Conservation (phyloP, 2,113 vertebrate species). For the Mirza zaza region DNA sequence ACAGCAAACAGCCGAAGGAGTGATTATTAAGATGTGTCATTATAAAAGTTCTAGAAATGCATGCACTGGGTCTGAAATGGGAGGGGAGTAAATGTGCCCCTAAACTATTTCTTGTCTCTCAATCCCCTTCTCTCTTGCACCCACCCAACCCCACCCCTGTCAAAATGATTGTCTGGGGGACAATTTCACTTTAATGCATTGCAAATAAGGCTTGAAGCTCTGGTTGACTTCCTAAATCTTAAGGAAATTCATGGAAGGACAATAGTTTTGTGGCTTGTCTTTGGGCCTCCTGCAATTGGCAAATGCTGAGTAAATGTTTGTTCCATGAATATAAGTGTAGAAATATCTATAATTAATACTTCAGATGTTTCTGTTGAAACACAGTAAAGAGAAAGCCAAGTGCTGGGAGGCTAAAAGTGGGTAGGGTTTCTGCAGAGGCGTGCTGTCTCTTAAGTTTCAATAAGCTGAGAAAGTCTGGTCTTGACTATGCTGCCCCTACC, state of each 20-base stretch:
- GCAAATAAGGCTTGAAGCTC: background rate
- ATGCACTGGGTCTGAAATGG: background rate
- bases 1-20: background rate
- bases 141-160: background rate
- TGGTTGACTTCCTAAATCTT: background rate
- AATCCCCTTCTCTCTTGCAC: background rate
- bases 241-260: background rate
- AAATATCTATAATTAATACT: constrained; percentile 16
- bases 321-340: background rate
- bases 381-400: background rate
- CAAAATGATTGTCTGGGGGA: background rate
- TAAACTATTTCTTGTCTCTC: background rate
- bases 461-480: background rate
- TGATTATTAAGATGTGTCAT: background rate
- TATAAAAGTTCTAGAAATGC: background rate
- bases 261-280: background rate
- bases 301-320: background rate
- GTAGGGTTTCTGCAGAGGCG: background rate
- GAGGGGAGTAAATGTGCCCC: background rate
- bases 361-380: background rate
- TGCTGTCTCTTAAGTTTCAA: background rate
- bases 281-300: background rate
- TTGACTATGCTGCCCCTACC: background rate
- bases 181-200: background rate
- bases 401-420: background rate